Evolutionary conservation across 92 coral and sea anemone genomes (phyloP).

Genomic region (Epizoanthus scotinus): DNA sequence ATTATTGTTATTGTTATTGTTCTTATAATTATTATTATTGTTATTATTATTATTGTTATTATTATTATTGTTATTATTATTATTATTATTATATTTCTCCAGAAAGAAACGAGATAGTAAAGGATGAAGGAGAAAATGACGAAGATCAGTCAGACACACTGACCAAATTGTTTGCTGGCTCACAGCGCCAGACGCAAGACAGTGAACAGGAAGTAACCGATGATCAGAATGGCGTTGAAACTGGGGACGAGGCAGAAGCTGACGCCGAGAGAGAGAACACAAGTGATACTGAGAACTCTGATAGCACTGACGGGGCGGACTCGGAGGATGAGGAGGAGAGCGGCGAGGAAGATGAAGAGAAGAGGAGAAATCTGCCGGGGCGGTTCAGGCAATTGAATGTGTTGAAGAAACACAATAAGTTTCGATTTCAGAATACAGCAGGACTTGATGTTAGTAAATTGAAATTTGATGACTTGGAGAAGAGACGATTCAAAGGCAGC

Average conservation of each 20-base stretch:
- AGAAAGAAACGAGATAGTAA: neutral
- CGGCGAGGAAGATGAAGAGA: slow-evolving; percentile 43
- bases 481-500: no score
- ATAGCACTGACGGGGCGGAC: slow-evolving; percentile 35
- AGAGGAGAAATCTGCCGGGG: slow-evolving; percentile 33
- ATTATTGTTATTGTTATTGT: no score
- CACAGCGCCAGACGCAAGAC: slow-evolving; percentile 21
- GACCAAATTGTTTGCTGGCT: neutral
- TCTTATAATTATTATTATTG: no score
- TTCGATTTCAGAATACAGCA: slow-evolving; percentile 4
- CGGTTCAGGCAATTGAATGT: slow-evolving; percentile 11
- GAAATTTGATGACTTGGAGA: no score
- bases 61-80: no score
- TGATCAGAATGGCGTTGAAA: slow-evolving; percentile 52
- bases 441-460: neutral
- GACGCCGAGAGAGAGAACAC: slow-evolving; percentile 51
- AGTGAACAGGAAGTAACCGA: slow-evolving; percentile 20
- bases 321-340: slow-evolving; percentile 46
- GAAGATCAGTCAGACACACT: slow-evolving; percentile 34
- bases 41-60: no score
- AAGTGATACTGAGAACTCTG: slow-evolving; percentile 22
- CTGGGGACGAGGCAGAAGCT: slow-evolving; percentile 46
- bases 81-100: neutral
- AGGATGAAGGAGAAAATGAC: slow-evolving; percentile 38
- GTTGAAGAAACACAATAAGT: slow-evolving; percentile 4